A percentile compares a stretch with the other conserved stretches of the same genome.
Conservation (phyloP, 2,113 vertebrate species). For the Calidris pugnax region DNA sequence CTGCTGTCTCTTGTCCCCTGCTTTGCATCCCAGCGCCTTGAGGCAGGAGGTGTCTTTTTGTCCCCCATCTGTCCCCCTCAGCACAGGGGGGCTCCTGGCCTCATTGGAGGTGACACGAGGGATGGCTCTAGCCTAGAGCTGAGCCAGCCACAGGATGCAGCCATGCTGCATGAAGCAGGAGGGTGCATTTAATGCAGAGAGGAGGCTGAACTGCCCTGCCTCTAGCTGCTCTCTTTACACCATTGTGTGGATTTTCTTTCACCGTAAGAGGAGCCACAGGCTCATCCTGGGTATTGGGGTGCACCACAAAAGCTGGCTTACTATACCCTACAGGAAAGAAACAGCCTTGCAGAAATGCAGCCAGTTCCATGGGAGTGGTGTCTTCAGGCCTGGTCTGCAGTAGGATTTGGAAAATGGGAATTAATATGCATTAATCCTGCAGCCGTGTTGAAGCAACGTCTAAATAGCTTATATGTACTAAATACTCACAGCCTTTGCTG, state of each 20-base stretch:
- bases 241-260: background rate
- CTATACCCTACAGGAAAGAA: fast-evolving
- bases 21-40: background rate
- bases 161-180: fast-evolving
- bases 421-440: background rate
- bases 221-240: background rate
- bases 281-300: background rate
- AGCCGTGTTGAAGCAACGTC: background rate
- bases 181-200: background rate
- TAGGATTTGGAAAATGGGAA: background rate
- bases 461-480: background rate
- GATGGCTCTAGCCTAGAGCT: background rate
- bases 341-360: background rate
- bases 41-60: background rate
- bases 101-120: fast-evolving
- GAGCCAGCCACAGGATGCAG: fast-evolving
- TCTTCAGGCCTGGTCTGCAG: background rate
- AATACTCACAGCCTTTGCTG: background rate
- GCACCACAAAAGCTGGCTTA: background rate
- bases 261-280: fast-evolving
- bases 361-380: fast-evolving
- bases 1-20: background rate
- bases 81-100: background rate
- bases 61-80: background rate
- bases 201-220: background rate